Base-by-base conservation (phyloP, 2,888 invertebrate species). In the Hirtodrosophila histrioides region DNA sequence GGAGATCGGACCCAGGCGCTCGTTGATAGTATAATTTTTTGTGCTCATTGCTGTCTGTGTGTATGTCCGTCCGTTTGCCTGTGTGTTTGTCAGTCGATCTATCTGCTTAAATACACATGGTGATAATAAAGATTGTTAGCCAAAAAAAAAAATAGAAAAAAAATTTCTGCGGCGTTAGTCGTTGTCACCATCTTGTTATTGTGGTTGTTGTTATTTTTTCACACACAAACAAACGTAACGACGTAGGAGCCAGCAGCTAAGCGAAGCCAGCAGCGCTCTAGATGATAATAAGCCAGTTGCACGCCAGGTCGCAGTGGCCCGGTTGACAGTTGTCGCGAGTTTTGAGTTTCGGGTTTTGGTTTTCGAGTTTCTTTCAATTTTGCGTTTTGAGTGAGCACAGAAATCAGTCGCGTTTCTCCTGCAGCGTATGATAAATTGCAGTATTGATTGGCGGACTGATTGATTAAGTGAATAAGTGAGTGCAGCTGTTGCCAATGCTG, bases 101-200 rank as follows among this genome's bases (percentile, higher is more conserved):
- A 82, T 82, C 86, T 86, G 84, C 78, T 66, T 75, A 86, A 80
- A 63, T 53, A 83, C 69, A 81, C 80, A 83, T 50, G 57, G 58
- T 75, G 75, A 80, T 80, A 84, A 84, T 78, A 75, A 69, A 81
- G 81, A 80, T 80, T 78, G 78, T 64, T 68, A 64, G 57, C 82
- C 65, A 35, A 78, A 75, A 65, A 67, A 37, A 74, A 49, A 58
- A 60, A 53, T 70, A 27, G 5, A 27, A 37, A 78, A 75, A 49
- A 58, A 60, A 54, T 75, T 50, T 75, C 56, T 75, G 56, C 57
- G 57, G 57, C 57, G 40, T 39, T 55, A 58, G 61, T 61, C 68
- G 61, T 37, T 55, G 60, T 60, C 72, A 55, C 43, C 37, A 48
- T 39, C 53, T 39, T 60, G 43, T 10, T 51, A 27, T 31, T 50